Base-by-base conservation (phyloP, 2,797 vertebrate species). In the Australoheros facetus region DNA sequence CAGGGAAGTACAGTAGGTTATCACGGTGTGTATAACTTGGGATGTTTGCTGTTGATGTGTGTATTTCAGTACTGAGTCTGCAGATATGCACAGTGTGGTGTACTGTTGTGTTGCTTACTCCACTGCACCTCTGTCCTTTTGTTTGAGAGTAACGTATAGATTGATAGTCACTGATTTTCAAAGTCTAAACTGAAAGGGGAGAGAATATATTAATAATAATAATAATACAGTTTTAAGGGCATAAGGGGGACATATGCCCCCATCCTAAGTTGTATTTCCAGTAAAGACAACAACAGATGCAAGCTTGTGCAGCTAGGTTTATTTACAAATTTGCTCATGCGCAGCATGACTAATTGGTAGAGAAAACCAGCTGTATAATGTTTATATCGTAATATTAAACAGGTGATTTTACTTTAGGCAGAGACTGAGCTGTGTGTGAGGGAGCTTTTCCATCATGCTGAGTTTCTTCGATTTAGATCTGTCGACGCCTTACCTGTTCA, bases 401-500 rank as follows among this genome's bases (percentile, higher is more conserved):
- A 62, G 28, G 48, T 71, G 59, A 64, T 42, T 78, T 87, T 48
- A 55, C n/a, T 79, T 75, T 73, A 34, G 21, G 34, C 32, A 39
- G 14, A 72, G 23, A 75, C 28, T 59, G 21, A 75, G 56, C 32
- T 54, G 3, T 73, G 64, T 62, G 62, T 56, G 69, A 48, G 51
- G 23, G 39, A 73, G 34, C 45, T 81, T 82, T 86, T 55, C 69
- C 62, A 39, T 85, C 26, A 34, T 77, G 59, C 79, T 34, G 48
- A 76, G 32, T 78, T 26, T 26, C 26, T 26, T 26, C 26, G 7
- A 26, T 64, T 26, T 45, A 11, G 60, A 45, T 64, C 1, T 5
- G 53, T 64, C 32, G 42, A 85, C 10, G 84, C 90, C 91, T 93
- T 93, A 89, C 81, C 85, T 88, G 77, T 62, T 86, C 51, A 54